phyloP scores from a whole-genome alignment of 2,113 vertebrate genomes.

The Fulica atra region DNA sequence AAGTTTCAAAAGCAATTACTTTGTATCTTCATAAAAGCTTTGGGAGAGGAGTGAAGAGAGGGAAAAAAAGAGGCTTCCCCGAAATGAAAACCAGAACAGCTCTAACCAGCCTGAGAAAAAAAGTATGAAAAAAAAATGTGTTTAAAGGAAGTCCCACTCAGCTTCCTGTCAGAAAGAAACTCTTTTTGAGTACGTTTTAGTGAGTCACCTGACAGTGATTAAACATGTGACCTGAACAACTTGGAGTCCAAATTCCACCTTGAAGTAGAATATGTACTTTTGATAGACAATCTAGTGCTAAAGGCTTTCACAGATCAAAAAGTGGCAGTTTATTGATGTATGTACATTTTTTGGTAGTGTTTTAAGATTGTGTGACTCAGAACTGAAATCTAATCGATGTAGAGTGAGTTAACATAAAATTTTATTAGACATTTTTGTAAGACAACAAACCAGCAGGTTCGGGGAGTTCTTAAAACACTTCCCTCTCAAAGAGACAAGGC shows the following conservation, averaged over 20 bases:
- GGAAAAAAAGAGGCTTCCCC: not conserved
- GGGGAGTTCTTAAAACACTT: not conserved
- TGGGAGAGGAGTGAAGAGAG: not conserved
- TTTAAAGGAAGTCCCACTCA: not conserved
- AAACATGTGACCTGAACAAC: not conserved
- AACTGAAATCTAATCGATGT: not conserved
- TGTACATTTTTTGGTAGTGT: not conserved
- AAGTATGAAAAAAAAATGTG: not conserved
- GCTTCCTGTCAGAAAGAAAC: not conserved
- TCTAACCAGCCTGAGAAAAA: not conserved
- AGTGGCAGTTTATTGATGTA: not conserved
- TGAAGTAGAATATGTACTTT: not conserved
- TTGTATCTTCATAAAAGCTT: not conserved
- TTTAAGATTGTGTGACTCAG: not conserved
- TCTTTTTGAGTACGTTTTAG: not conserved
- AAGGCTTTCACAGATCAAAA: not conserved
- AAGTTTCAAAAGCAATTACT: not conserved
- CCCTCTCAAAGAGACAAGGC: not conserved
- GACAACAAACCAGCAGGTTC: not conserved
- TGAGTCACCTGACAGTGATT: not conserved
- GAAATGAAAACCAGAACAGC: not conserved
- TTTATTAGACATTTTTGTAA: not conserved
- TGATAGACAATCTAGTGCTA: not conserved
- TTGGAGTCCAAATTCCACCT: slow-evolving; percentile 3
- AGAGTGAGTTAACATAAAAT: not conserved